Percentiles rank a stretch among this genome's conserved stretches.
Evolutionary conservation across 2,888 invertebrate species (phyloP).

Genomic region (Netelia fuscicornis): DNA sequence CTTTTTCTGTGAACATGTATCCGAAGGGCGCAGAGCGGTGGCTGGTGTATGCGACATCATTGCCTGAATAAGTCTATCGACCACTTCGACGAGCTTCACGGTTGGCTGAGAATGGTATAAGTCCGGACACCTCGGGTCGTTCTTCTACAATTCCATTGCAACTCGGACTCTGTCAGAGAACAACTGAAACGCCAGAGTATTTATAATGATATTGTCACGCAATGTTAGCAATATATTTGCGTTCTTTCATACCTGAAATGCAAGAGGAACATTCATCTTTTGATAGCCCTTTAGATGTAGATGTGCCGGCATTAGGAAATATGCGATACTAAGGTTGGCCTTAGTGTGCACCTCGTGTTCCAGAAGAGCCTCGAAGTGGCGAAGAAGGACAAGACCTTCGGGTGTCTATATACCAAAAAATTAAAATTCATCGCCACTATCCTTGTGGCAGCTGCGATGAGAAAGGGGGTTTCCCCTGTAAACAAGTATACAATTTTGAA

Average conservation of each 20-base stretch:
- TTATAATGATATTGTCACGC: slow-evolving; percentile 20
- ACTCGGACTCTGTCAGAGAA: slow-evolving; percentile 62
- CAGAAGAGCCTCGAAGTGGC: slow-evolving; percentile 14
- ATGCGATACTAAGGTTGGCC: background rate
- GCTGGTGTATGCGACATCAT: slow-evolving; percentile 64
- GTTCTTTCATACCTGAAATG: slow-evolving; percentile 48
- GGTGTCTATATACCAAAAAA: slow-evolving; percentile 25
- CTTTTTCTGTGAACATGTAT: slow-evolving; percentile 43
- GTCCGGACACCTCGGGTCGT: slow-evolving; percentile 29
- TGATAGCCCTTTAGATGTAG: background rate
- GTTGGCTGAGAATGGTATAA: slow-evolving; percentile 62
- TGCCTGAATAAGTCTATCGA: slow-evolving; percentile 60
- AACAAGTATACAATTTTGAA: slow-evolving; percentile 1
- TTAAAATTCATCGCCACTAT: slow-evolving; percentile 17
- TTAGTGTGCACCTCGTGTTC: slow-evolving; percentile 5
- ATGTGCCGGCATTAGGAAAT: background rate
- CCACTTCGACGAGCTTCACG: slow-evolving; percentile 53
- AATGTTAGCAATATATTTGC: slow-evolving; percentile 31
- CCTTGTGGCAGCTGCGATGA: background rate
- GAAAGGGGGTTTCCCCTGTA: background rate
- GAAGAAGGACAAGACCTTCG: background rate
- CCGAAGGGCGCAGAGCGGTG: slow-evolving; percentile 49
- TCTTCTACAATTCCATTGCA: slow-evolving; percentile 62
- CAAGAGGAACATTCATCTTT: slow-evolving; percentile 37
- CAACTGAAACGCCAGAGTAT: slow-evolving; percentile 50